Percentiles rank a stretch among this genome's conserved stretches.
Conservation (phyloP, 2,888 invertebrate genomes). For the Epinotia ramella region DNA sequence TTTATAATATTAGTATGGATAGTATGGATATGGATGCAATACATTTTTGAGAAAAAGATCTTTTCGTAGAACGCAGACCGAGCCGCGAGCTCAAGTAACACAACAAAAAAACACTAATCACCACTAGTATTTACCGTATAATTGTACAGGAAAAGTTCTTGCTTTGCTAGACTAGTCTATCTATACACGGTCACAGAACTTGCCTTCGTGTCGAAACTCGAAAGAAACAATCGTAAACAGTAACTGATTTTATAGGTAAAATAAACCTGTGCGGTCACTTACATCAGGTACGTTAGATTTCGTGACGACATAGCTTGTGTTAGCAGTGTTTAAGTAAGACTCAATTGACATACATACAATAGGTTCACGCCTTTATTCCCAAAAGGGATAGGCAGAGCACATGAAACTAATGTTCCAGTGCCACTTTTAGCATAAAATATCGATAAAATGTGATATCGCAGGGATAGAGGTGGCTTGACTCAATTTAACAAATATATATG, state of each 20-base stretch:
- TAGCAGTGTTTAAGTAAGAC: background rate
- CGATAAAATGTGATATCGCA: too few species aligned
- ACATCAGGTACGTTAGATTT: background rate
- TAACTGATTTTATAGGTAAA: background rate
- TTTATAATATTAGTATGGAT: too few species aligned
- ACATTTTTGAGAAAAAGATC: background rate
- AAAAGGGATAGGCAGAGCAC: too few species aligned
- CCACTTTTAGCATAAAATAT: too few species aligned
- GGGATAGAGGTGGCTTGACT: too few species aligned
- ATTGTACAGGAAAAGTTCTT: slow-evolving; percentile 8
- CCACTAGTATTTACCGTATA: background rate
- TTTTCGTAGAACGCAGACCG: background rate
- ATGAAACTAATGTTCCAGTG: too few species aligned
- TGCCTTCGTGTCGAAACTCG: background rate
- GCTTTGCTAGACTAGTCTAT: background rate
- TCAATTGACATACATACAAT: too few species aligned
- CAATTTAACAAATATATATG: too few species aligned
- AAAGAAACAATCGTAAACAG: background rate
- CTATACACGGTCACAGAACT: background rate
- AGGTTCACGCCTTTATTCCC: too few species aligned
- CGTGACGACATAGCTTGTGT: background rate
- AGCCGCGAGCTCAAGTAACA: background rate
- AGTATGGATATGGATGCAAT: too few species aligned
- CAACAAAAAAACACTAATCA: background rate
- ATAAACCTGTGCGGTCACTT: background rate